Base-by-base conservation (phyloP, 2,888 invertebrate genomes). In the Sesia bembeciformis region DNA sequence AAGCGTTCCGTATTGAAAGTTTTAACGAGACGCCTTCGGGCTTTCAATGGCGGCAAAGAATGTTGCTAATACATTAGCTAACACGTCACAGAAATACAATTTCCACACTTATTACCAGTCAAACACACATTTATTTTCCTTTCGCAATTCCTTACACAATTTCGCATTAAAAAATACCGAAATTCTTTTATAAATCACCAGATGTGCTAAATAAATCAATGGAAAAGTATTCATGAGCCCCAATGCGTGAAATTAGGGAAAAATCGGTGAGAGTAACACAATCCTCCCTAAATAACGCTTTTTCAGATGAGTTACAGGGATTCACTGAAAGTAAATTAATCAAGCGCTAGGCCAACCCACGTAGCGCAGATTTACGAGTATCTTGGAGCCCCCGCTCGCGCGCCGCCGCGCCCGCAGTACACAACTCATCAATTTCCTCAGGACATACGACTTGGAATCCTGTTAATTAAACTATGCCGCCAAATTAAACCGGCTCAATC, bases 401-500 rank as follows among this genome's bases (percentile, higher is more conserved):
- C 53, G 51, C 52, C 58, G 54, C 57, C 53, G 61, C 62, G 52
- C 59, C 67, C 66, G 54, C 71, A 69, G 74, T 72, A 84, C 78
- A 81, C 82, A 77, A 78, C 80, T 84, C 86, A 87, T 86, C 83
- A 84, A 86, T 86, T 85, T 79, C 74, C 76, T 74, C 65, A 80
- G 76, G 78, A 81, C 82, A 79, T 70, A 76, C 74, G 70, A 74
- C 78, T 83, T 70, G 78, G 79, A 81, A 80, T 80, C 72, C 74
- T 74, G 81, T 81, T 85, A 86, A 85, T 85, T 85, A 86, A 87
- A 87, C 81, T 82, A 81, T 82, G 76, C 77, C 74, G 64, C 76
- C 70, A 72, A 84, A 84, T 83, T 83, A 79, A 78, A 75, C 66
- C 66, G 61, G 69, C 64, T 64, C 68, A 68, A 67, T 67, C 60